A percentile compares a stretch with the other conserved stretches of the same genome.
These are phyloP conservation scores for Sclerurus mexicanus DNA, from an alignment of 2,113 vertebrate genomes.

Conservation along the genomic window DNA sequence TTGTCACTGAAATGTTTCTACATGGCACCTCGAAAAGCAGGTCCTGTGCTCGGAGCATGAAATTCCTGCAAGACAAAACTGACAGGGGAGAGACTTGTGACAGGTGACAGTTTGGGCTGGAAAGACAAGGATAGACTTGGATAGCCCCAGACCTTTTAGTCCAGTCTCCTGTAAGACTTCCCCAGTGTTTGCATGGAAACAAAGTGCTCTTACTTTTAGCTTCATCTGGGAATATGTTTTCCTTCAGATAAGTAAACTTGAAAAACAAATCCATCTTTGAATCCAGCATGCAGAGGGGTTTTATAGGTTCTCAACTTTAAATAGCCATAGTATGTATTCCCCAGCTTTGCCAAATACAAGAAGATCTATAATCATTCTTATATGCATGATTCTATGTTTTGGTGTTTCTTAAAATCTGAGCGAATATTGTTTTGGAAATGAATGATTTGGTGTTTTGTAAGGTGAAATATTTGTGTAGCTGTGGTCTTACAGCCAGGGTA, in stretches of 20 bases:
- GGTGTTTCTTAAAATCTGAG: neutral
- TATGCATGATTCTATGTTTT: neutral
- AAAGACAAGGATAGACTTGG: neutral
- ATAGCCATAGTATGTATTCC: neutral
- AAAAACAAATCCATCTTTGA: neutral
- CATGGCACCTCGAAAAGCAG: fast-evolving
- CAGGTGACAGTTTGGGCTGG: neutral
- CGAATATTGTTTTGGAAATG: neutral
- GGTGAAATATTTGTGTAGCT: neutral
- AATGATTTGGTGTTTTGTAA: neutral
- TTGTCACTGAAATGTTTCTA: neutral
- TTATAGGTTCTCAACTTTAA: neutral
- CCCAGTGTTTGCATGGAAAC: neutral
- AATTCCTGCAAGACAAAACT: neutral
- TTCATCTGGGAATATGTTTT: neutral
- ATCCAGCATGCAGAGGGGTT: neutral
- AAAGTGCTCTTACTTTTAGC: neutral
- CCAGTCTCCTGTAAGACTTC: neutral
- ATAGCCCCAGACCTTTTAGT: neutral
- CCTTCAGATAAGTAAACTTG: neutral
- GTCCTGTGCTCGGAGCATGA: fast-evolving
- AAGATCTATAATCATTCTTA: neutral
- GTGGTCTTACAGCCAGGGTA: neutral
- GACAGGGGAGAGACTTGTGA: neutral
- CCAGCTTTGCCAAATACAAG: neutral